Evolutionary conservation across 2,113 vertebrate species (phyloP), one percentile per base, ranked within the genome.

Genomic region (Ceyx melanurus): DNA sequence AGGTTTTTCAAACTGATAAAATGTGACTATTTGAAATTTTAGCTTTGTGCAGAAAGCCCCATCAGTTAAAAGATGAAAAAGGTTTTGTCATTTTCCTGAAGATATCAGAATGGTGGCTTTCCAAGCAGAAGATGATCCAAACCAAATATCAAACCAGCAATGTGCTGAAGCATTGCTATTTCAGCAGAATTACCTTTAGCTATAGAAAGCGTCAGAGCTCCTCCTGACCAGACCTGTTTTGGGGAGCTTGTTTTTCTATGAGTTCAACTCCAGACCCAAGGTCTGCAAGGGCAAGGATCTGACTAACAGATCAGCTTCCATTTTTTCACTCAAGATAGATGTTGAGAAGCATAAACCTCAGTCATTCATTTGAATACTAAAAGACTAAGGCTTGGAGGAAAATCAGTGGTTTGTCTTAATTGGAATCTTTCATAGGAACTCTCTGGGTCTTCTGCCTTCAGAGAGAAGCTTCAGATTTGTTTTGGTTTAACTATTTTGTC

Each of bases 21-120:
- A 93, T 74, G 18, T 84, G 78, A 75, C 87, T 71, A 78, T 87
- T 72, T 73, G 82, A 90, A 91, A 79, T 75, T 20, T 22, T 4
- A 75, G 35, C 81, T 94, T 57, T 68, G 45, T 76, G 72, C 53
- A 91, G 84, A 82, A 56, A 89, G 57, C 53, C 42, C 22, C 37
- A n/a, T 14, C 84, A 94, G 87, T 89, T 95, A 92, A 87, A 82
- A 95, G 84, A 95, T 93, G 42, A 80, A 85, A 85, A 85, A 45
- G 6, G 8, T 0, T 9, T 28, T 82, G 54, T 46, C 29, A 26
- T 92, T 87, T 83, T 78, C 51, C 70, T 81, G 77, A 75, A 37
- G 37, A 50, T 42, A 89, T 16, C 62, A 25, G 71, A 70, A 37
- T 25, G 75, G 81, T 29, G 72, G 51, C 40, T 89, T 94, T 89